Evolutionary conservation across 2,888 invertebrate genomes (phyloP).

Genomic region (Agrochola lota): DNA sequence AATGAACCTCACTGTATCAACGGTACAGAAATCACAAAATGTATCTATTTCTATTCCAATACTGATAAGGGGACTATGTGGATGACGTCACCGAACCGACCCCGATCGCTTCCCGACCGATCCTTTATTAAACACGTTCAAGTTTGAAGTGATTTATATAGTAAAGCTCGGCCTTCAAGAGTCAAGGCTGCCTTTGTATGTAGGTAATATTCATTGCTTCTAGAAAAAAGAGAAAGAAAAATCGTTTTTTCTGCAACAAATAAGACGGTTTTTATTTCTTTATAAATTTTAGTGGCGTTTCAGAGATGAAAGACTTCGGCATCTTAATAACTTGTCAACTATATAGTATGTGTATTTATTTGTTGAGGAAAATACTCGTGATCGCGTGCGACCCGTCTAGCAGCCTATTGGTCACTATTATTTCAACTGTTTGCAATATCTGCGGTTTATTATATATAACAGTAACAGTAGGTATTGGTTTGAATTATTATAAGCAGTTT

Average conservation of each 20-base stretch:
- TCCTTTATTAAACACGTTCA: slow-evolving; percentile 29
- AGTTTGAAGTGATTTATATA: slow-evolving; percentile 13
- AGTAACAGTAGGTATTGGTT: not conserved
- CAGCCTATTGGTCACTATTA: slow-evolving; percentile 10
- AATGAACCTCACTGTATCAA: not conserved
- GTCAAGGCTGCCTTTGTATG: not conserved
- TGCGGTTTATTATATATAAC: slow-evolving; percentile 37
- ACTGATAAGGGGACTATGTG: slow-evolving; percentile 1
- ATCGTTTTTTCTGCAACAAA: too few species aligned
- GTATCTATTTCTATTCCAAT: not conserved
- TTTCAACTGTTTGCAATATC: slow-evolving; percentile 11
- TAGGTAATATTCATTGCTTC: not conserved
- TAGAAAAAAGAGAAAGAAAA: not conserved
- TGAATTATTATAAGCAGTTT: not conserved
- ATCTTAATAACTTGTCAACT: not conserved
- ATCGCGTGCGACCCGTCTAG: not conserved
- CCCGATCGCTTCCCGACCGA: slow-evolving; percentile 16
- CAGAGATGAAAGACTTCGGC: not conserved
- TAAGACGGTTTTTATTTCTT: not conserved
- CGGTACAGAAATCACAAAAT: not conserved
- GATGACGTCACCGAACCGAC: slow-evolving; percentile 38
- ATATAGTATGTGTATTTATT: not conserved
- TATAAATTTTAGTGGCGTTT: not conserved
- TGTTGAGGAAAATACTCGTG: not conserved
- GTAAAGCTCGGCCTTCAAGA: not conserved